Base-by-base conservation (phyloP, 23 tunicate genomes). In the Clavelina lepadiformis region DNA sequence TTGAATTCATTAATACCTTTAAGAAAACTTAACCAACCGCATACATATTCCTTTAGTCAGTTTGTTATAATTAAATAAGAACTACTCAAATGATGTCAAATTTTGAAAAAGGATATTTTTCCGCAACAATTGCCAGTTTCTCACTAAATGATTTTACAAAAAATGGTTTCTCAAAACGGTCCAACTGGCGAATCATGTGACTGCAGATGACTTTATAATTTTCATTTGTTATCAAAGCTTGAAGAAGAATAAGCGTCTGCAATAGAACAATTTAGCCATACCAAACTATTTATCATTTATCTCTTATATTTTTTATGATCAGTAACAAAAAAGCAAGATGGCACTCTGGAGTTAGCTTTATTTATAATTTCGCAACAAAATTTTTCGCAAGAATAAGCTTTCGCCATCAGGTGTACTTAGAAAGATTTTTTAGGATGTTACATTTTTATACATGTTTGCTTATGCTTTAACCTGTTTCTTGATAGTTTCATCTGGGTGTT, bases 101-200 rank as follows among this genome's bases (percentile, higher is more conserved):
- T n/a, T n/a, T n/a, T n/a, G n/a, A 53, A 53, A 53, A 66, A 45
- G 72, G 72, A 66, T 66, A 66, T 66, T 66, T 66, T 46, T 45
- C 57, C 4, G 72, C 72, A 3, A 66, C 47, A 7, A 27, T 28
- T 45, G 72, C 20, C 28, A 66, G 33, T 8, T 27, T 66, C 28
- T 66, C 57, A 66, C 57, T 13, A 23, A 66, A 46, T 20, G 35
- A 31, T 46, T 46, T 66, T 3, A 28, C 26, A 27, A 66, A 66
- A 66, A 8, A 13, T 3, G n/a, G 18, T 46, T 46, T 57, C 18
- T 46, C 35, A 28, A 66, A 66, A 20, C 38, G 6, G 35, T 66
- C 47, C 6, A 66, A 5, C 72, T 31, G 33, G 19, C 38, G 5
- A 5, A 66, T 13, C 33, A 66, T 28, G 57, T 66, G 72, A 20